Evolutionary conservation across 64 coral and sea anemone species (phyloP).

Genomic region (Montipora foliosa): DNA sequence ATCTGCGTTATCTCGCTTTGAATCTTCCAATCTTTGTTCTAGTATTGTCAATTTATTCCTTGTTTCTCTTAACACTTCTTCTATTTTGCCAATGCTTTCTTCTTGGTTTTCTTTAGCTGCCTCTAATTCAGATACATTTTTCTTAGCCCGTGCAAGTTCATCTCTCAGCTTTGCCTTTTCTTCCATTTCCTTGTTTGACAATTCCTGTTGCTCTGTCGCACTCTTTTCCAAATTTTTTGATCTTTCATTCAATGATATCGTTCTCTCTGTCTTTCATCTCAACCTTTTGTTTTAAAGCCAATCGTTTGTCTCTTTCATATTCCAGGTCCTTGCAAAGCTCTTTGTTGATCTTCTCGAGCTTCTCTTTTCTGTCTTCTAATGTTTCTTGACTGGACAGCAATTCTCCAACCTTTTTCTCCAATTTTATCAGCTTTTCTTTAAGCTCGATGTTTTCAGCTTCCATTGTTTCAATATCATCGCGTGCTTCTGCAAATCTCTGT

Average conservation of each 20-base stretch:
- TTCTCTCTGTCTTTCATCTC: conserved; percentile 72
- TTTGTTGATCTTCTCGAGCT: conserved; percentile 72
- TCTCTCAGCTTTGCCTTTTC: conserved; percentile 85
- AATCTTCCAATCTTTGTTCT: conserved; percentile 75
- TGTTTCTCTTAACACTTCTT: conserved; percentile 73
- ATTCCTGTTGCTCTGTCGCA: conserved; percentile 67
- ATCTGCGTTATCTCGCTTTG: conserved; percentile 41
- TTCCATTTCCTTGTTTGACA: conserved; percentile 63
- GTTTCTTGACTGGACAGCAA: conserved; percentile 51
- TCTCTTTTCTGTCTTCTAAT: conserved; percentile 60
- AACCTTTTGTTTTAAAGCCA: conserved; percentile 77
- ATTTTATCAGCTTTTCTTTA: conserved; percentile 53
- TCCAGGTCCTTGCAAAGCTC: conserved; percentile 76
- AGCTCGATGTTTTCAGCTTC: conserved; percentile 57
- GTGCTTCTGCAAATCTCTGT: conserved; percentile 64
- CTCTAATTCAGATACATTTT: conserved; percentile 82
- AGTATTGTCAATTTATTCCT: conserved; percentile 41
- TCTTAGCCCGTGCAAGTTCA: conserved; percentile 69
- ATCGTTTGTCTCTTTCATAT: conserved; percentile 68
- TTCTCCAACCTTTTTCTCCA: conserved; percentile 74
- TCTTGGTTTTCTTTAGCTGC: conserved; percentile 69
- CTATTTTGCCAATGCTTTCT: conserved; percentile 77
- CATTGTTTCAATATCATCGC: conserved; percentile 61
- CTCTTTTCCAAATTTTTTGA: conserved; percentile 63
- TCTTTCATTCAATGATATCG: conserved; percentile 71